phyloP scores from a whole-genome alignment of 2,113 vertebrate genomes.

The Athene cunicularia region DNA sequence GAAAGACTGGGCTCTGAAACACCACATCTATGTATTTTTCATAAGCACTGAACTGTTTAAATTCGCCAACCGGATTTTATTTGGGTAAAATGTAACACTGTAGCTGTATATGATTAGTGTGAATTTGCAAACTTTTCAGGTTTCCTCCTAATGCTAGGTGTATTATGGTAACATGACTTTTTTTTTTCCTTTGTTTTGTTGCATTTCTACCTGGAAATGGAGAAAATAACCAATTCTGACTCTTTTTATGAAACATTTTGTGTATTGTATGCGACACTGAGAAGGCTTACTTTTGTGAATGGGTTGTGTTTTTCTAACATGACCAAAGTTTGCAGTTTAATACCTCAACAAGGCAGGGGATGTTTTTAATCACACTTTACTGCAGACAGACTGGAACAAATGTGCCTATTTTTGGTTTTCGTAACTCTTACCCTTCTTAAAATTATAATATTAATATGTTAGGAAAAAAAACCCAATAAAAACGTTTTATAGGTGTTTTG shows the following conservation, averaged over 20 bases:
- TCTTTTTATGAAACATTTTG: not conserved
- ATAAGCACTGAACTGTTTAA: constrained; percentile 60
- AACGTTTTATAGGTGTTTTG: constrained; percentile 50
- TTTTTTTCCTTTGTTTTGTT: not conserved
- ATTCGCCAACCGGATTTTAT: not conserved
- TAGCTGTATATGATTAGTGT: not conserved
- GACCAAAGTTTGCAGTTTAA: constrained; percentile 73
- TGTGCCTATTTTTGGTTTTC: constrained; percentile 1
- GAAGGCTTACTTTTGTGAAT: not conserved
- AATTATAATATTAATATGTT: constrained; percentile 68
- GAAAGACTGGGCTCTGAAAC: constrained; percentile 53
- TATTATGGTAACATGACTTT: not conserved
- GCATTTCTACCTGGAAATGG: constrained; percentile 24
- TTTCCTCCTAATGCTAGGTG: not conserved
- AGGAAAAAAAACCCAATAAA: not conserved
- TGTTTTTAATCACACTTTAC: constrained; percentile 54
- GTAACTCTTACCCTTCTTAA: constrained; percentile 26
- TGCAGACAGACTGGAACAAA: constrained; percentile 72
- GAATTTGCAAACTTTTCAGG: not conserved
- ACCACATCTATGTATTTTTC: not conserved
- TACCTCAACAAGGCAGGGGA: constrained; percentile 73
- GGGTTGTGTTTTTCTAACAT: constrained; percentile 23
- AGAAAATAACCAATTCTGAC: not conserved
- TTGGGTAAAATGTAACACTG: not conserved
- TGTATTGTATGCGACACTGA: constrained; percentile 1